Percentiles rank a stretch among this genome's conserved stretches.
Conservation (phyloP, 2,797 vertebrate species). For the Poecilia wingei region DNA sequence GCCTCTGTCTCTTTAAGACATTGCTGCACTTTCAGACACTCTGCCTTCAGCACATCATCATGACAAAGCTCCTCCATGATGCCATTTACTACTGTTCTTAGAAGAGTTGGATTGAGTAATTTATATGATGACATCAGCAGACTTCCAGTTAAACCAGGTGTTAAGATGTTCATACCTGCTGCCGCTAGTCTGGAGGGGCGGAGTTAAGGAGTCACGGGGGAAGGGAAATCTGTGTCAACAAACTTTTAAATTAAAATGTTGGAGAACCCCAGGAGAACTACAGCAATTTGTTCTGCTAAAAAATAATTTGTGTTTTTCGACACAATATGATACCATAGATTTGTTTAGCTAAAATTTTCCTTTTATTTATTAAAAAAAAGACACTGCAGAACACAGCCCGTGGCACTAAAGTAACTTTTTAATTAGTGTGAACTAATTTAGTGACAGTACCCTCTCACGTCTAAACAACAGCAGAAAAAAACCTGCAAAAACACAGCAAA, state of each 20-base stretch:
- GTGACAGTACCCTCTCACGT: not conserved
- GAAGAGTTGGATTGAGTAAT: too few species aligned
- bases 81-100: too few species aligned
- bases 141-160: too few species aligned
- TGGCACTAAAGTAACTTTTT: constrained; percentile 5
- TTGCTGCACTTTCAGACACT: too few species aligned
- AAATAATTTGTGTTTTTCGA: not conserved
- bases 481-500: constrained; percentile 28
- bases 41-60: too few species aligned
- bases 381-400: not conserved
- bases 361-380: not conserved
- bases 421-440: constrained; percentile 2
- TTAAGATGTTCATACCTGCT: too few species aligned
- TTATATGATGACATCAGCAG: too few species aligned
- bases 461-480: constrained; percentile 11
- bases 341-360: constrained; percentile 6
- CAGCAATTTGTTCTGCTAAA: not conserved
- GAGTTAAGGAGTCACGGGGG: too few species aligned
- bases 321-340: not conserved
- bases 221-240: too few species aligned
- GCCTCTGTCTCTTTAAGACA: too few species aligned
- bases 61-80: too few species aligned
- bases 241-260: not conserved
- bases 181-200: too few species aligned
- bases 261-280: not conserved